Percentiles rank a stretch among this genome's conserved stretches.
These are phyloP conservation scores for Falcunculus frontatus DNA, from an alignment of 2,113 vertebrate genomes.

Conservation along the genomic window DNA sequence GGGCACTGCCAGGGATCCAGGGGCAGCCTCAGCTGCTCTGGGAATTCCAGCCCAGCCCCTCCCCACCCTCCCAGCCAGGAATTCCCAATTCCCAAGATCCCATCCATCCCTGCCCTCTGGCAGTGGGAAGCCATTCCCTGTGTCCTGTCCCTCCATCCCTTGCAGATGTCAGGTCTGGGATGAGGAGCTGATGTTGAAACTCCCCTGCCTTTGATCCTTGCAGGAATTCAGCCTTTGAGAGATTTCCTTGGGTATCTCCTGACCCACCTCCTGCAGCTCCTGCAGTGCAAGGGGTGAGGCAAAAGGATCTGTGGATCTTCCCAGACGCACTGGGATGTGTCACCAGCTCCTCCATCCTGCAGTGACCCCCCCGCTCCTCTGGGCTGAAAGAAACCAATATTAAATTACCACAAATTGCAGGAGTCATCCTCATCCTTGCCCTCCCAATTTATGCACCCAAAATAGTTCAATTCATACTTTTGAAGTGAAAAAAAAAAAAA, in stretches of 20 bases:
- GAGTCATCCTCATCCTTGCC: not conserved
- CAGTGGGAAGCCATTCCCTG: not conserved
- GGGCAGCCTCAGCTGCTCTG: not conserved
- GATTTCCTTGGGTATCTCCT: not conserved
- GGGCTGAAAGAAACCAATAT: not conserved
- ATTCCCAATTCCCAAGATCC: not conserved
- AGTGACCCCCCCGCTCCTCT: not conserved
- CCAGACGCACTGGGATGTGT: not conserved
- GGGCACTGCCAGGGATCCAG: not conserved
- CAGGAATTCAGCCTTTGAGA: not conserved
- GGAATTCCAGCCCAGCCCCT: too few species aligned
- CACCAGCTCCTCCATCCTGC: not conserved
- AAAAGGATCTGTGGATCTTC: not conserved
- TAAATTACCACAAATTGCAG: not conserved
- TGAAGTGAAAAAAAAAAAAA: not conserved
- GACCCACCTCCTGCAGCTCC: not conserved
- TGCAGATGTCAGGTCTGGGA: not conserved
- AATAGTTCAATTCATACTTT: not conserved
- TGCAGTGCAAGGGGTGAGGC: not conserved
- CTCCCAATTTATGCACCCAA: not conserved
- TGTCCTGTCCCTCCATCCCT: not conserved
- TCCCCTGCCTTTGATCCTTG: not conserved
- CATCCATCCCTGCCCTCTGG: not conserved
- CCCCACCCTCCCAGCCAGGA: not conserved
- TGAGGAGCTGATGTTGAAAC: not conserved